Evolutionary conservation across 2,797 vertebrate genomes (phyloP), one percentile per base, ranked within the genome.

Genomic region (Anisognathus igniventris): DNA sequence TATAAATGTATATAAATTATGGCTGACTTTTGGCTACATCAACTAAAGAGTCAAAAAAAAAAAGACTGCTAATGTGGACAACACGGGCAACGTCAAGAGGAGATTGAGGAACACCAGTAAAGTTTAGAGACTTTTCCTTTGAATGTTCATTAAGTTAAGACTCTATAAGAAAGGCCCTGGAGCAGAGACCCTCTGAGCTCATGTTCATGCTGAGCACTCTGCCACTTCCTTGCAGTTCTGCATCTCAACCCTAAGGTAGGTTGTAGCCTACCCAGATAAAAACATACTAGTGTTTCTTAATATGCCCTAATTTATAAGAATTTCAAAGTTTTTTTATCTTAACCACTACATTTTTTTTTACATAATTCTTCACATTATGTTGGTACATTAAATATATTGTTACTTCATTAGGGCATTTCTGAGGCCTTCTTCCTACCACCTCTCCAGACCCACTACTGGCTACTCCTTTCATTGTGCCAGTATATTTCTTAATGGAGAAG

Each of bases 281-380:
- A 79, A 68, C 0, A 0, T n/a, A 24, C 10, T 23, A 23, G 6
- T 42, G 17, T 37, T 77, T 57, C 40, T 72, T 65, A 73, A n/a
- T 20, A 73, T 9, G 9, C 19, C 9, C 2, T 14, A 75, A 54
- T 2, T 51, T 70, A 8, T 0, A 60, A 56, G 37, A 72, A 42
- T 57, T 6, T 48, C 7, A 30, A 5, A 37, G 24, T 58, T 61
- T 70, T 62, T 79, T 88, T 83, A 56, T 47, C 50, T 4, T n/a
- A 54, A 40, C 5, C 10, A 45, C 10, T 31, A 12, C n/a, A n/a
- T n/a, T n/a, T 19, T 24, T 73, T 82, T 61, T 66, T 31, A 66
- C 11, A 45, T 53, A 53, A 39, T 42, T 73, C 13, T 64, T 73
- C 31, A 66, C 18, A 66, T 61, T 50, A 35, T n/a, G 6, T 40